These are phyloP conservation scores for Philopotamus ludificatus DNA, from an alignment of 1,140 invertebrate genomes.

Conservation along the genomic window DNA sequence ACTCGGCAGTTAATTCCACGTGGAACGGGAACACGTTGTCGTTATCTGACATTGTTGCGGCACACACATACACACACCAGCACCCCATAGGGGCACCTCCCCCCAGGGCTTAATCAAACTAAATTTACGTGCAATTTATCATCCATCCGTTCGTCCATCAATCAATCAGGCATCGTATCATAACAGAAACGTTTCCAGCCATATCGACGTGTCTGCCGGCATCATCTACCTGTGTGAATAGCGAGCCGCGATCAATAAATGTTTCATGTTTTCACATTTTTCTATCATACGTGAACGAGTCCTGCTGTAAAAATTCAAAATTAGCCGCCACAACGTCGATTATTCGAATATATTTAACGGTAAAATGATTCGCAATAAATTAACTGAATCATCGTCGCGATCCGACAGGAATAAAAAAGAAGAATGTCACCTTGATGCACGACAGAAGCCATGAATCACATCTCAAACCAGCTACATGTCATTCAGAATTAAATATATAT, in stretches of 20 bases:
- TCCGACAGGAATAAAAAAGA: too few species aligned
- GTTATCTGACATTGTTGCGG: slow-evolving; percentile 9
- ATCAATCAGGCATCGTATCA: slow-evolving; percentile 38
- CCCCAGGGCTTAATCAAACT: slow-evolving; percentile 40
- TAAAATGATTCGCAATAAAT: too few species aligned
- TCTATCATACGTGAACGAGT: neutral
- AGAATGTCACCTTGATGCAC: too few species aligned
- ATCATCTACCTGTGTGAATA: slow-evolving; percentile 13
- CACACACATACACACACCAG: neutral
- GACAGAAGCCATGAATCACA: too few species aligned
- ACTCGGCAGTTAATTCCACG: slow-evolving; percentile 11
- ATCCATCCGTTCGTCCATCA: slow-evolving; percentile 36
- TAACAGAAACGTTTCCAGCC: slow-evolving; percentile 32
- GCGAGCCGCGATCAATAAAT: neutral
- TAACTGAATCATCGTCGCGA: too few species aligned
- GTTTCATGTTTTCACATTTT: neutral
- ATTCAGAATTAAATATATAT: too few species aligned
- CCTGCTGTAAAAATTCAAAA: too few species aligned
- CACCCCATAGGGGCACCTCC: neutral
- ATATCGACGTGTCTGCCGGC: slow-evolving; percentile 15
- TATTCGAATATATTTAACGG: too few species aligned
- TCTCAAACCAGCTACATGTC: too few species aligned
- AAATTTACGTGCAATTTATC: slow-evolving; percentile 42
- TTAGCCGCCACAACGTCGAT: too few species aligned
- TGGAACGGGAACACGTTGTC: slow-evolving; percentile 15